Base-by-base conservation (phyloP, 37 sponge, comb jelly and placozoan genomes). In the Crambe crambe region DNA sequence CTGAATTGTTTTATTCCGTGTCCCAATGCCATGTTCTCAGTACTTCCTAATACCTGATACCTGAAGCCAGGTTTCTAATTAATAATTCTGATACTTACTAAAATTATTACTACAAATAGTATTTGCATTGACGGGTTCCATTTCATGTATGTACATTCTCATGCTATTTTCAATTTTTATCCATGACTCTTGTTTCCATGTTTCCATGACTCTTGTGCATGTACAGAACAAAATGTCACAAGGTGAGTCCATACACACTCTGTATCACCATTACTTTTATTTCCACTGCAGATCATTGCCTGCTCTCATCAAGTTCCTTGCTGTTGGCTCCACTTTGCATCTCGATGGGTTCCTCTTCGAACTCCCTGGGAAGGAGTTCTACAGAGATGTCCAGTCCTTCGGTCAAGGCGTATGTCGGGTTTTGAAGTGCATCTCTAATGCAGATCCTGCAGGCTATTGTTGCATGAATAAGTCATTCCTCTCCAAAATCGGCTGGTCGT, bases 281-380 rank as follows among this genome's bases (percentile, higher is more conserved):
- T 37, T 58, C 30, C 4, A 20, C 25, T 47, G 5, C 66, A 94
- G 95, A 69, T 94, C 86, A 51, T 59, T 89, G 21, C 90, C 90
- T 37, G 75, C 83, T 37, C 47, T 93, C 15, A 78, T 89, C 64
- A 89, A 89, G 73, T 89, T 93, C 65, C 57, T 93, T 23, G 39
- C 81, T 4, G 73, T 89, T 27, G 91, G 88, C 0, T 35, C 37
- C 0, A 30, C 12, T 34, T 78, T 79, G 34, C 85, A 85, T 60
- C 37, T 94, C 51, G 95, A 94, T 31, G 95, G 95, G 0, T 94
- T 94, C 80, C 74, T 94, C 32, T 87, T 94, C 80, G 91, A 86
- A 43, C 79, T 94, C 8, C 91, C 91, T 27, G 88, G 88, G 4
- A 67, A 71, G 2, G 74, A 75, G 31, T 90, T 90, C 72, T 88